Conservation (phyloP, 1,140 invertebrate species). For the Bombus picipes region DNA sequence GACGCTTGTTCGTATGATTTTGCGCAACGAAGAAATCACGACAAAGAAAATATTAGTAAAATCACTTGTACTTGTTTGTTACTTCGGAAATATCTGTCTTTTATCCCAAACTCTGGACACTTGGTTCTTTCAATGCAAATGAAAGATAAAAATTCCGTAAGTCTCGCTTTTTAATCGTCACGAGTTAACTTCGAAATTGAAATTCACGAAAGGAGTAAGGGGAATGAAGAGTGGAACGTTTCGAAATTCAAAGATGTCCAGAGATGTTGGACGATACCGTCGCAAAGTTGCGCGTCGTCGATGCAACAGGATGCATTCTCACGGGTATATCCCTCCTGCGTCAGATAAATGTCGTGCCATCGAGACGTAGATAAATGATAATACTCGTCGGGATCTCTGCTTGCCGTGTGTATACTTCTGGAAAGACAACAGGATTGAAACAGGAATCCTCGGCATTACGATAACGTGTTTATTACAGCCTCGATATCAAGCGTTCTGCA, state of each 20-base stretch:
- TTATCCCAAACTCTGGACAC: not conserved
- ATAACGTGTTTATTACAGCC: slow-evolving; percentile 46
- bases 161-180: not conserved
- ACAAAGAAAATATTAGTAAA: not conserved
- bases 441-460: slow-evolving; percentile 37
- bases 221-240: not conserved
- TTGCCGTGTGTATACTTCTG: slow-evolving; percentile 5
- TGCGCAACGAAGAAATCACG: not conserved
- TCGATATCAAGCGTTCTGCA: not conserved
- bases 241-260: not conserved
- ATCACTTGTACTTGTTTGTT: not conserved
- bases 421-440: slow-evolving; percentile 57
- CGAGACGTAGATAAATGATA: slow-evolving; percentile 46
- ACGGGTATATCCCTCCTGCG: slow-evolving; percentile 45
- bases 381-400: slow-evolving; percentile 51
- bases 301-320: slow-evolving; percentile 52
- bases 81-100: not conserved
- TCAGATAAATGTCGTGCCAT: slow-evolving; percentile 48
- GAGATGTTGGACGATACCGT: slow-evolving; percentile 4
- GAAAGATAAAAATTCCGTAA: too few relatives aligned
- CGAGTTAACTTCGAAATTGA: not conserved
- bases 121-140: too few relatives aligned
- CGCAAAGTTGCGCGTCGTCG: slow-evolving; percentile 30
- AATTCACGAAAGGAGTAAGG: not conserved
- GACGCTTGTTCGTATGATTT: not conserved